Base-by-base conservation (phyloP, 2,888 invertebrate genomes). In the Sylvicola cinctus region DNA sequence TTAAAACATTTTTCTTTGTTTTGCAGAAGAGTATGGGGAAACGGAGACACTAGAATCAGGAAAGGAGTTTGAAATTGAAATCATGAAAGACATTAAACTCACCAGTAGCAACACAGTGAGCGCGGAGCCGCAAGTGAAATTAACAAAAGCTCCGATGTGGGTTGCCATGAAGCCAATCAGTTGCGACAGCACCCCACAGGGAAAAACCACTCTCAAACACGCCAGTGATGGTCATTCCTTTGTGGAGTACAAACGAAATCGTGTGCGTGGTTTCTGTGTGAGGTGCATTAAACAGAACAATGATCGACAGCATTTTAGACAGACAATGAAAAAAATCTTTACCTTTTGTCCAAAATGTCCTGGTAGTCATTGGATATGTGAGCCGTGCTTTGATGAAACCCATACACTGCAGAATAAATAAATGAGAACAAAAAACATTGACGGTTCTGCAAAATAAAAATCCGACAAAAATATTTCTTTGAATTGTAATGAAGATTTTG, bases 331-430 rank as follows among this genome's bases (percentile, higher is more conserved):
- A 1, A 54, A 53, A 38, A 45, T 58, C 3, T 42, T 42, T 6
- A 56, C 58, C 3, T 53, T 49, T 39, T 58, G 58, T 34, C 49
- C 54, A 10, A 40, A 43, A 17, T 58, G 58, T 38, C 54, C 55
- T 0, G 36, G 36, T 16, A 30, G 36, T 3, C 13, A 23, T 13
- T 36, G 36, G 36, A 30, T 33, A 12, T 36, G 36, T 13, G 33
- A 33, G 10, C 4, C 16, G 5, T 36, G 36, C 10, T 36, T 36
- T 16, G 30, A 36, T 26, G 20, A 20, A 20, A 20, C 8, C 8
- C 20, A 20, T 20, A 20, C n/a, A n/a, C n/a, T n/a, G n/a, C n/a
- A 20, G 8, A 20, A 20, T 20, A 20, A 20, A 4, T 20, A 20
- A 20, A 20, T 8, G 5, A 20, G n/a, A n/a, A n/a, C n/a, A n/a